Percentiles rank a stretch among this genome's conserved stretches.
These are phyloP conservation scores for Dromococcyx pavoninus DNA, from an alignment of 2,797 vertebrate genomes.

Conservation along the genomic window DNA sequence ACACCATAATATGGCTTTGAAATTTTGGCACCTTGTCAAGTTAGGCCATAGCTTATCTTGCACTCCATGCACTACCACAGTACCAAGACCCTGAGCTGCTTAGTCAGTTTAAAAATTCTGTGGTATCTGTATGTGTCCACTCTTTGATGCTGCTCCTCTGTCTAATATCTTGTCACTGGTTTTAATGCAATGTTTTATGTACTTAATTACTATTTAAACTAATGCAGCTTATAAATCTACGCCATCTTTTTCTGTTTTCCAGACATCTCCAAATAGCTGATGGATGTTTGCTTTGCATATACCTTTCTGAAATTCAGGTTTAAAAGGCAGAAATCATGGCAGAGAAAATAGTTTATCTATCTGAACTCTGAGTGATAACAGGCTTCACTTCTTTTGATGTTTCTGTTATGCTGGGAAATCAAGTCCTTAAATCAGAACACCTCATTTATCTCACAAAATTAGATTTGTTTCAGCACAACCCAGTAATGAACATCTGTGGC, in stretches of 20 bases:
- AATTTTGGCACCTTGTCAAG: background rate
- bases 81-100: background rate
- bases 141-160: background rate
- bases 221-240: background rate
- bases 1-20: background rate
- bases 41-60: background rate
- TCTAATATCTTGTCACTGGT: background rate
- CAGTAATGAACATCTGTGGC: constrained; percentile 5
- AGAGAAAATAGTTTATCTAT: background rate
- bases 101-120: background rate
- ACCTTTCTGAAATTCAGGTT: background rate
- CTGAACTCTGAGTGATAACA: background rate
- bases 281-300: background rate
- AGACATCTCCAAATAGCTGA: background rate
- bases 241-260: background rate
- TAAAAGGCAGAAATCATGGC: background rate
- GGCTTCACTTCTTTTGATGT: background rate
- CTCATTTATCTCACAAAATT: constrained; percentile 25
- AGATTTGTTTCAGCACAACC: background rate
- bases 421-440: constrained; percentile 29
- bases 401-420: constrained; percentile 6
- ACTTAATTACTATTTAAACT: background rate
- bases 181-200: background rate
- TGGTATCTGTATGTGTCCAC: background rate
- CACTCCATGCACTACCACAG: background rate